Evolutionary conservation across 1,140 invertebrate genomes (phyloP).

Genomic region (Delia radicum): DNA sequence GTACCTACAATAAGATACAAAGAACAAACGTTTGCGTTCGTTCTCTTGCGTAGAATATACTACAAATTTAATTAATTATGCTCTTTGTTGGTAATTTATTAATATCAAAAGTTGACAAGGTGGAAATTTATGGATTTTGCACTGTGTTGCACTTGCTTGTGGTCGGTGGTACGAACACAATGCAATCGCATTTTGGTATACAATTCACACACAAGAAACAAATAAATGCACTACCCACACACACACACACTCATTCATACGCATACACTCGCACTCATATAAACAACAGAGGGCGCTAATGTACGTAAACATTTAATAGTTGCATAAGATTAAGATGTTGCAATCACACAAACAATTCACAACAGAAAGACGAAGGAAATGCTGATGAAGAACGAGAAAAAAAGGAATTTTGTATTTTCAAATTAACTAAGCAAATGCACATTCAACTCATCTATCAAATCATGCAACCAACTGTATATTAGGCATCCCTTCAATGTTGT

Average conservation of each 20-base stretch:
- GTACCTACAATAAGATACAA: too few relatives aligned
- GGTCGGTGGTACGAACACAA: not conserved
- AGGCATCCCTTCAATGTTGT: not conserved
- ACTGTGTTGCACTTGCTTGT: not conserved
- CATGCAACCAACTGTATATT: not conserved
- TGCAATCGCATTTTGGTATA: not conserved
- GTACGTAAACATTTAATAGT: not conserved
- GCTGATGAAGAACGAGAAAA: not conserved
- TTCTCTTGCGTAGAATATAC: not conserved
- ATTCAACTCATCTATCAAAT: not conserved
- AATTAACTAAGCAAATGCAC: not conserved
- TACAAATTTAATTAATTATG: slow-evolving; percentile 29
- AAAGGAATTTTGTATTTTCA: not conserved
- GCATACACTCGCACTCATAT: not conserved
- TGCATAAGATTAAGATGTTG: not conserved
- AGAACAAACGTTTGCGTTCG: not conserved
- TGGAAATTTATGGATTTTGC: slow-evolving; percentile 30
- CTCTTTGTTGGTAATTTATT: slow-evolving; percentile 30
- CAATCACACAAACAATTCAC: not conserved
- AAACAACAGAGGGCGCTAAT: not conserved
- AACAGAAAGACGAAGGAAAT: not conserved
- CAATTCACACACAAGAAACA: not conserved
- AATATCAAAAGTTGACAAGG: slow-evolving; percentile 31
- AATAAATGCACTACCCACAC: too few relatives aligned
- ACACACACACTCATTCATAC: not conserved